These are phyloP conservation scores for Agonopterix arenella DNA, from an alignment of 2,888 invertebrate species.

Conservation along the genomic window DNA sequence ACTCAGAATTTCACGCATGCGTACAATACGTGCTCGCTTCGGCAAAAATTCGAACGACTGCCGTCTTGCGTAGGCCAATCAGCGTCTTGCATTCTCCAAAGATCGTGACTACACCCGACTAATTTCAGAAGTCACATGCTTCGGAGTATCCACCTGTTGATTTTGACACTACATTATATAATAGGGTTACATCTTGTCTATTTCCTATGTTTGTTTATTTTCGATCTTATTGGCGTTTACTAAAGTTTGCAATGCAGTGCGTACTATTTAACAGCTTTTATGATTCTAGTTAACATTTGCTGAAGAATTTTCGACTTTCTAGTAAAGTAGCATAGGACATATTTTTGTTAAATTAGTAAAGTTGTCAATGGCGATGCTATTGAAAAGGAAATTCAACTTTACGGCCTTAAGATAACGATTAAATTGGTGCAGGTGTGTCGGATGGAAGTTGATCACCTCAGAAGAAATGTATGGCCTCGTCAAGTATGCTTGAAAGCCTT, in stretches of 20 bases:
- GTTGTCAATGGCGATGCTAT: too few species aligned
- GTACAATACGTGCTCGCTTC: conserved; percentile 27
- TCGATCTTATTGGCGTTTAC: too few species aligned
- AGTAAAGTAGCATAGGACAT: too few species aligned
- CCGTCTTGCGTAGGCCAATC: conserved; percentile 32
- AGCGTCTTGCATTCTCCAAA: conserved; percentile 53
- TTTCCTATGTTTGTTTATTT: neutral
- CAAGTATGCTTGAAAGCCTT: conserved; percentile 37
- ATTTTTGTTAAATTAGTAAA: too few species aligned
- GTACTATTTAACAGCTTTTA: too few species aligned
- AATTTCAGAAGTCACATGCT: conserved; percentile 39
- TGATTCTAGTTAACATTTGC: too few species aligned
- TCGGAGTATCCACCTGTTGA: conserved; percentile 19
- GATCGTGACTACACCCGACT: conserved; percentile 43
- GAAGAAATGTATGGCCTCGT: conserved; percentile 63
- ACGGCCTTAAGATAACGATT: too few species aligned
- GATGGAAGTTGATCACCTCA: conserved; percentile 50
- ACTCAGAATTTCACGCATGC: conserved; percentile 32
- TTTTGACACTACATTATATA: conserved; percentile 29
- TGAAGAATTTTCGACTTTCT: too few species aligned
- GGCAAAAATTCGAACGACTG: conserved; percentile 32
- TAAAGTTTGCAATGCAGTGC: too few species aligned
- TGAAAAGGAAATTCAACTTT: too few species aligned
- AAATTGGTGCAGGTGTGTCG: neutral
- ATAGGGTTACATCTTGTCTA: conserved; percentile 35